phyloP scores from a whole-genome alignment of 2,113 vertebrate genomes.

The Centropus unirufus region DNA sequence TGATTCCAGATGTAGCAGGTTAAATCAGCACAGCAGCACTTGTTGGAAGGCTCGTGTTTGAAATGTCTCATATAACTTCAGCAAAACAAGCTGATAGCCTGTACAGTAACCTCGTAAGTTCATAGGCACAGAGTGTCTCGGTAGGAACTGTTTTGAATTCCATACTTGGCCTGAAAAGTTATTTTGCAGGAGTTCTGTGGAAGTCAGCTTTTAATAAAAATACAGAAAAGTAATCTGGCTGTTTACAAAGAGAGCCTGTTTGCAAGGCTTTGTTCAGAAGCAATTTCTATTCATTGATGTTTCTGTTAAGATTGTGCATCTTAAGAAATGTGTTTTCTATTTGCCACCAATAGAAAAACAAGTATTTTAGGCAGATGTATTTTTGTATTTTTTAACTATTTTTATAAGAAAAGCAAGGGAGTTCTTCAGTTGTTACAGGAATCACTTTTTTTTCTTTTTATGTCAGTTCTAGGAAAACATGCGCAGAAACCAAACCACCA shows the following conservation, averaged over 20 bases:
- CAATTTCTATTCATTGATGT: neutral
- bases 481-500: neutral
- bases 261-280: neutral
- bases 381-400: neutral
- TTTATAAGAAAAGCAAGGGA: neutral
- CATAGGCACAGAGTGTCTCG: slow-evolving; percentile 49
- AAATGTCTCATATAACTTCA: slow-evolving; percentile 77
- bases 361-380: neutral
- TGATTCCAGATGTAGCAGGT: slow-evolving; percentile 32
- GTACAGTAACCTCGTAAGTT: slow-evolving; percentile 57
- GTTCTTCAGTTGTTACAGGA: neutral
- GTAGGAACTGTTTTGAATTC: slow-evolving; percentile 69
- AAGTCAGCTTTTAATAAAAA: slow-evolving; percentile 29
- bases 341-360: neutral
- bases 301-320: neutral
- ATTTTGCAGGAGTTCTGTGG: slow-evolving; percentile 49
- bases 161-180: slow-evolving; percentile 54
- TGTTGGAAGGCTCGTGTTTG: slow-evolving; percentile 58
- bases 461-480: neutral
- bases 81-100: slow-evolving; percentile 70
- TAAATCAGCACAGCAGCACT: slow-evolving; percentile 16
- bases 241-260: neutral
- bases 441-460: neutral
- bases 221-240: neutral
- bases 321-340: neutral